Evolutionary conservation across 2,113 vertebrate species (phyloP), one percentile per base, ranked within the genome.

Genomic region (Silurus glanis): DNA sequence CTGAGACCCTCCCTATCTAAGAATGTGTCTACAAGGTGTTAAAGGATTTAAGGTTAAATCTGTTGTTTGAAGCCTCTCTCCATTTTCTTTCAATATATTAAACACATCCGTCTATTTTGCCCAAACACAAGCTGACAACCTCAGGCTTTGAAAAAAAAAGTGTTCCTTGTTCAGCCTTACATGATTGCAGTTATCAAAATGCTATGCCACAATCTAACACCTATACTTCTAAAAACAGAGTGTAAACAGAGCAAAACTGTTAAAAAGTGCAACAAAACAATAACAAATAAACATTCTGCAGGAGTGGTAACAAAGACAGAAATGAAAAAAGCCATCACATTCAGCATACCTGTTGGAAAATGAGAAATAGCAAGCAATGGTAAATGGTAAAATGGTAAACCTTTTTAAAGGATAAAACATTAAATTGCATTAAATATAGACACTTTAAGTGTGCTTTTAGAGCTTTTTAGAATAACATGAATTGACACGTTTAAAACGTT

Each of bases 11-110:
- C 25, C 21, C 69, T 59, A 66, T 88, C 76, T 81, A 87, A 82
- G 83, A 89, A 89, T 25, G 53, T 83, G 69, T 89, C 82, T 88
- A 85, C 86, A 83, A 88, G 78, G 87, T 84, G 88, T 84, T 90
- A 87, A 89, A 88, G 64, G 78, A 85, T 78, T 80, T 86, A 79
- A 61, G 88, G 85, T 82, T 85, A 83, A 71, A 89, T 87, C 84
- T 88, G 80, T 86, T 89, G 81, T 88, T 89, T 45, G 17, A 76
- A 84, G 45, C 82, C 79, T 62, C 55, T n/a, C 47, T 53, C 78
- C 62, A 12, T 83, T 88, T 85, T 61, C 67, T 78, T 83, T 82
- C 85, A 82, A 89, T 89, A 83, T 86, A 88, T 87, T 83, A 85
- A 80, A 88, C 88, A 87, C 80, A 71, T 80, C 83, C 82, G 82